Base-by-base conservation (phyloP, 2,888 invertebrate genomes). In the Epirrhoe alternata region DNA sequence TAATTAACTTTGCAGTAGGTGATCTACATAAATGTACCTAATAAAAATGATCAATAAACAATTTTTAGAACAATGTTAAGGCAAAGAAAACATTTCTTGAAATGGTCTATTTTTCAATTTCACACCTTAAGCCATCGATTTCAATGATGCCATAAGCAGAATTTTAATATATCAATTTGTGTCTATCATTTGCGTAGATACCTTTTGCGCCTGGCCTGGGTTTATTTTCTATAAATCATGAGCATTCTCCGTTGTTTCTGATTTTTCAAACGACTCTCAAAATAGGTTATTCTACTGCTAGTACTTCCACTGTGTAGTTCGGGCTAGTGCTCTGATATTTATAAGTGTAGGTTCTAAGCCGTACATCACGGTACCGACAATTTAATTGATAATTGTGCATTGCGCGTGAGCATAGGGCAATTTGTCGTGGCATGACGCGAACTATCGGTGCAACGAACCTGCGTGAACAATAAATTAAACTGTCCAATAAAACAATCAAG, bases 381-480 rank as follows among this genome's bases (percentile, higher is more conserved):
- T 78, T 76, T 81, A 79, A 81, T 78, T 77, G 79, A 78, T 80
- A 77, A 80, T 79, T 73, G 75, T 77, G 69, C 66, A 73, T 65
- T 76, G 76, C 76, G 71, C 76, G 68, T 73, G 75, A 75, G 75
- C 71, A 70, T 56, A 65, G 35, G 65, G 62, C 72, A 70, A 73
- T 72, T 74, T 72, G 70, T 74, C 70, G 76, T 66, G 63, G 73
- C 73, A 67, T 74, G 69, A 70, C 72, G 64, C 66, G 57, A 64
- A 52, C 65, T 55, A 62, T 69, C 55, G 61, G 67, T 59, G 58
- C 53, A 56, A 49, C 51, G 50, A 59, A 68, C 59, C 56, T 50
- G 42, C 17, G 63, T 31, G 47, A 47, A 47, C 16, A 47, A 14
- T 16, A 47, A 47, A 47, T 24, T 24, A 24, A 24, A 24, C 24